Base-by-base conservation (phyloP, 2,797 vertebrate genomes). In the Setipinna tenuifilis region DNA sequence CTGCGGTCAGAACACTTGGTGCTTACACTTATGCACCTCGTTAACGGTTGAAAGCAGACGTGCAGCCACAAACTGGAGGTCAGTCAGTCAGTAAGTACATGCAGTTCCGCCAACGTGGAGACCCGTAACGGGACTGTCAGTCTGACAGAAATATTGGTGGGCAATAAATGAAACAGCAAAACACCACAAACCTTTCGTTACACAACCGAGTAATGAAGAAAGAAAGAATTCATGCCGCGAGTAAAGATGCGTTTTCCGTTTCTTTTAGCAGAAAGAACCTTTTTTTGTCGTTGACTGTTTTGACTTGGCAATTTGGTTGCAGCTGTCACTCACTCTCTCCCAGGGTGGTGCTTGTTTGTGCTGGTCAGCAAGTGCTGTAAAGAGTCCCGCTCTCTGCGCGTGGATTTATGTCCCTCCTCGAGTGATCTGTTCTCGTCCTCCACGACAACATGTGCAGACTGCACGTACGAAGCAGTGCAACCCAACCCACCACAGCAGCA, bases 381-480 rank as follows among this genome's bases (percentile, higher is more conserved):
- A 21, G 17, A 21, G 31, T 78, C 17, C 71, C 83, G 91, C 87
- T 10, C 50, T 54, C 93, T 9, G 83, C 81, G 0, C 2, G 3
- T 21, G 86, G 90, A 23, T 88, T 81, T 84, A 85, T 87, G 41
- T 85, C 82, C 25, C n/a, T 14, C 3, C 16, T 14, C 0, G n/a
- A 48, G 0, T 1, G 25, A 41, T 54, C 14, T 23, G 81, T 57
- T 61, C 17, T 85, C 0, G 82, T 91, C 94, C 91, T 88, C 93
- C 93, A 95, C 93, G 3, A 41, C 35, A 78, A 65, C 31, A 0
- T 0, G 11, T 25, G 16, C 81, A 0, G 9, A 46, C 81, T 0
- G 91, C 94, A 94, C 94, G 93, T 93, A 94, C 28, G 6, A 14
- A 65, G 82, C 82, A 89, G 85, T 91, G 85, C 90, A 91, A 84